phyloP scores from a whole-genome alignment of 2,888 invertebrate genomes.

The Amphimallon solstitiale region DNA sequence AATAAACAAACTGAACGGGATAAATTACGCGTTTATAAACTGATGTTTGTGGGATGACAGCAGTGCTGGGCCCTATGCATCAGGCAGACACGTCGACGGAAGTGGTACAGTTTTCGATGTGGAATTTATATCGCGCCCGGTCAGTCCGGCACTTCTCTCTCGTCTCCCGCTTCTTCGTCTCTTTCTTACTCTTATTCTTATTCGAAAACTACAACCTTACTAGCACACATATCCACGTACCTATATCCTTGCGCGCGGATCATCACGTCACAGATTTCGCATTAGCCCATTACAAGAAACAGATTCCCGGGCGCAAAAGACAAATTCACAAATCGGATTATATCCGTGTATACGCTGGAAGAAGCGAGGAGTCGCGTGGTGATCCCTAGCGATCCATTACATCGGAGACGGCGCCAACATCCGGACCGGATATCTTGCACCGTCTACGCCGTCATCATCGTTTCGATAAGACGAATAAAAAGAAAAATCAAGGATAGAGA shows the following conservation, averaged over 20 bases:
- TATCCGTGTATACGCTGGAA: too few species aligned
- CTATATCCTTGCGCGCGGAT: not conserved
- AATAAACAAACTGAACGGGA: too few species aligned
- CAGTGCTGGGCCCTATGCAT: too few species aligned
- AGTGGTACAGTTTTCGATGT: too few species aligned
- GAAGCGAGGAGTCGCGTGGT: constrained; percentile 57
- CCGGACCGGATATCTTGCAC: constrained; percentile 58
- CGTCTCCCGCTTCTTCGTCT: too few species aligned
- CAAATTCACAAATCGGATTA: constrained; percentile 58
- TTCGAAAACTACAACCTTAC: constrained; percentile 44
- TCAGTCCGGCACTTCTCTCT: too few species aligned
- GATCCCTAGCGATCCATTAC: constrained; percentile 59
- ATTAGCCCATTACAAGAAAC: constrained; percentile 42
- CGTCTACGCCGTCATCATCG: constrained; percentile 38
- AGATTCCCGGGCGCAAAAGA: constrained; percentile 48
- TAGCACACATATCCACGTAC: constrained; percentile 15
- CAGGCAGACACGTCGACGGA: too few species aligned
- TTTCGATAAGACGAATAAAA: constrained; percentile 13
- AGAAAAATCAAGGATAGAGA: not conserved
- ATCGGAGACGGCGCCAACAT: constrained; percentile 58
- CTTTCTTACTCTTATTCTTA: too few species aligned
- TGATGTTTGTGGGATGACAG: too few species aligned
- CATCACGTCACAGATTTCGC: constrained; percentile 30
- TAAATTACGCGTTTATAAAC: too few species aligned
- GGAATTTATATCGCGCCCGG: too few species aligned